These are phyloP conservation scores for Ceratothoa steindachneri DNA, from an alignment of 2,888 invertebrate genomes.

Conservation along the genomic window DNA sequence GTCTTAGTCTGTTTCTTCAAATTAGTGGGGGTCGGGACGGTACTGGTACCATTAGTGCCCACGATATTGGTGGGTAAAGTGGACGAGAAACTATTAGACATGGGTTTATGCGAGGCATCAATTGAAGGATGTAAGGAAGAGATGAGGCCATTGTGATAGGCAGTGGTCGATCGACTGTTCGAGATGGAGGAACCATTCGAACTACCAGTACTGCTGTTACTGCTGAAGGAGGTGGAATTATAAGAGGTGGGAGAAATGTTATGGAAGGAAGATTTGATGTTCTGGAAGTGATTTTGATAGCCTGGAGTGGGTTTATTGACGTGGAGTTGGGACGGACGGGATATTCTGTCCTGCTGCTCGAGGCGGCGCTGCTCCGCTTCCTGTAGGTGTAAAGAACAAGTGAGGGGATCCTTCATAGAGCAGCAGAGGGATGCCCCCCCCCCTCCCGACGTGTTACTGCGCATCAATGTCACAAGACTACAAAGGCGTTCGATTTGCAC, in stretches of 20 bases:
- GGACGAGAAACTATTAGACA: not conserved
- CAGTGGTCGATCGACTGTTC: not conserved
- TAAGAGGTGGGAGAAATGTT: not conserved
- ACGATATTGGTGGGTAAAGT: not conserved
- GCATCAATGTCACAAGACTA: too few species aligned
- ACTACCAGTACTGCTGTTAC: not conserved
- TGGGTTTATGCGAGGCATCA: not conserved
- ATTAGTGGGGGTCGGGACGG: constrained; percentile 16
- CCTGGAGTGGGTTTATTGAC: not conserved
- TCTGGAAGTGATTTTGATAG: not conserved
- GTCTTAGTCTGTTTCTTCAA: constrained; percentile 43
- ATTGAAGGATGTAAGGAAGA: not conserved
- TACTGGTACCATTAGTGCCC: not conserved
- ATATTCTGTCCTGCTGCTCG: constrained; percentile 34
- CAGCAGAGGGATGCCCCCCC: too few species aligned
- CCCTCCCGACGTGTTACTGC: too few species aligned
- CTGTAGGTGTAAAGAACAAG: constrained; percentile 14
- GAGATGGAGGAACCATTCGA: not conserved
- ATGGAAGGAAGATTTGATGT: not conserved
- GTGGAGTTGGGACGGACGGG: not conserved
- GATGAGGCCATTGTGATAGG: not conserved
- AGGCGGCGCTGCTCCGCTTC: constrained; percentile 45
- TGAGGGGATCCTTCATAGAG: too few species aligned
- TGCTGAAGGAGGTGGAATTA: not conserved
- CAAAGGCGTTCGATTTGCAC: too few species aligned